These are phyloP conservation scores for Eupithecia tripunctaria DNA, from an alignment of 2,888 invertebrate genomes.

Conservation along the genomic window DNA sequence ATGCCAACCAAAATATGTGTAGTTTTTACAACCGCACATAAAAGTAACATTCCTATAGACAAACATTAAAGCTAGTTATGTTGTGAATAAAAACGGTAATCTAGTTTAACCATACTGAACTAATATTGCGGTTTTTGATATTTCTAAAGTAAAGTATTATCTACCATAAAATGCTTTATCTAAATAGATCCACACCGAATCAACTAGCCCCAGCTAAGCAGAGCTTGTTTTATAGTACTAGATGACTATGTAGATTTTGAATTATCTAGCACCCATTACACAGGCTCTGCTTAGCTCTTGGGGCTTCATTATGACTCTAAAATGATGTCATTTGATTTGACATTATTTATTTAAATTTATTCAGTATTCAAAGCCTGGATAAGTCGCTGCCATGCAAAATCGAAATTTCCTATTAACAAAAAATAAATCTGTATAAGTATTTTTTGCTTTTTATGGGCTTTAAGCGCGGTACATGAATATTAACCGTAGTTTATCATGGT, in stretches of 20 bases:
- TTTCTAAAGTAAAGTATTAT: neutral
- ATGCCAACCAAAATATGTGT: slow-evolving; percentile 8
- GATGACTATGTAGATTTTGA: too few relatives aligned
- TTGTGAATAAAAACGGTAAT: neutral
- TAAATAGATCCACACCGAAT: too few relatives aligned
- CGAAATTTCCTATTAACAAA: neutral
- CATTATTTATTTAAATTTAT: neutral
- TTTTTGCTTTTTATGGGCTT: neutral
- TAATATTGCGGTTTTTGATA: neutral
- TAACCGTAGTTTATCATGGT: neutral
- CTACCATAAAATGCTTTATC: neutral
- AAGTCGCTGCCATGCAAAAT: neutral
- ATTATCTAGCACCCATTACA: too few relatives aligned
- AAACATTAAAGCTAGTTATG: slow-evolving; percentile 21
- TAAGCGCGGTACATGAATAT: neutral
- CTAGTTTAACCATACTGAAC: neutral
- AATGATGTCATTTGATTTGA: too few relatives aligned
- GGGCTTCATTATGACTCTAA: too few relatives aligned
- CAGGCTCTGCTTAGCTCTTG: too few relatives aligned
- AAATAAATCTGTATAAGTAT: neutral
- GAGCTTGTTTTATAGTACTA: too few relatives aligned
- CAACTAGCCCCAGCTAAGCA: too few relatives aligned
- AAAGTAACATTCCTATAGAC: slow-evolving; percentile 18
- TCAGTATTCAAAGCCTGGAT: neutral
- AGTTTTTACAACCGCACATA: slow-evolving; percentile 20